A percentile compares a stretch with the other conserved stretches of the same genome.
These are phyloP conservation scores for Xenops minutus DNA, from an alignment of 2,797 vertebrate species.

Conservation along the genomic window DNA sequence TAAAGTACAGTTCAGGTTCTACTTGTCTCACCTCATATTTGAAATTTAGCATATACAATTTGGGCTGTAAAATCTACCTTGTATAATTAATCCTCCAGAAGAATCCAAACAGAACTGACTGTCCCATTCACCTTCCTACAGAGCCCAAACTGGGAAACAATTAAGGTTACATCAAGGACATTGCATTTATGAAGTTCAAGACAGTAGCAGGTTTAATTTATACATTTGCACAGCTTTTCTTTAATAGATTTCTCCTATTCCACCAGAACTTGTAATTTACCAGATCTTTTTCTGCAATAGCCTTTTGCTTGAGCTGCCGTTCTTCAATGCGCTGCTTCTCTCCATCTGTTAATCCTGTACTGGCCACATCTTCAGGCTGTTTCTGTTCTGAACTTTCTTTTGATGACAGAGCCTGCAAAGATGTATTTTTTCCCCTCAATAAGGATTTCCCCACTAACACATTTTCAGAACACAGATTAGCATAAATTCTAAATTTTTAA, in stretches of 20 bases:
- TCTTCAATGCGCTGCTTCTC: slow-evolving; percentile 73
- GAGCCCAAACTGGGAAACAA: background rate
- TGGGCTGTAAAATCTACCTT: background rate
- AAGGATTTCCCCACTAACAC: background rate
- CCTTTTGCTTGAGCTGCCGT: slow-evolving; percentile 86
- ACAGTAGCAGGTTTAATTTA: background rate
- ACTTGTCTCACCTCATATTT: background rate
- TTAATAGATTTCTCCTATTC: background rate
- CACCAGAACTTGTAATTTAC: slow-evolving; percentile 68
- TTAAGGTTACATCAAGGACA: background rate
- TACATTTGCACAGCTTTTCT: background rate
- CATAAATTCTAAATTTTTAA: background rate
- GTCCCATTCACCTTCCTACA: rapidly evolving
- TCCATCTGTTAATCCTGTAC: slow-evolving; percentile 33
- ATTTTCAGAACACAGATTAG: background rate
- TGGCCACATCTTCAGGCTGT: background rate
- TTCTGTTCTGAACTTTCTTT: slow-evolving; percentile 30
- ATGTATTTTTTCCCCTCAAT: background rate
- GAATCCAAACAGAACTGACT: background rate
- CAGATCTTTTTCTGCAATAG: slow-evolving; percentile 88
- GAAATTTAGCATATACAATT: background rate
- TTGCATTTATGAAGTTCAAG: background rate
- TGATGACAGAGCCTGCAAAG: slow-evolving; percentile 75
- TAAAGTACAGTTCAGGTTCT: background rate
- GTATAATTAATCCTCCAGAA: background rate